Evolutionary conservation across 1,140 invertebrate species (phyloP), one percentile per base, ranked within the genome.

Genomic region (Lepidurus packardi): DNA sequence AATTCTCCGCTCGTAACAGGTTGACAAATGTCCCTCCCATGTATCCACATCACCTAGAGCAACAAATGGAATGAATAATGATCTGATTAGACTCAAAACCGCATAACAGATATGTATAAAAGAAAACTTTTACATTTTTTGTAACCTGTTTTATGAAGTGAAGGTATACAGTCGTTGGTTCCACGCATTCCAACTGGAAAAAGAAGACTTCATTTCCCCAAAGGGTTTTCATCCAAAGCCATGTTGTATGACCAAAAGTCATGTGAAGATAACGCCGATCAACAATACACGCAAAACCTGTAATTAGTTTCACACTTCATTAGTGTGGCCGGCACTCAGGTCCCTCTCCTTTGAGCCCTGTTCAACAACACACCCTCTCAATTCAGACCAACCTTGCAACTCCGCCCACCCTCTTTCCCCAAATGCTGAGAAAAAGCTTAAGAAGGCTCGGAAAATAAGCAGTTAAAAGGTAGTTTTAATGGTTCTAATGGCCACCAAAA

Each of bases 221-320:
- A 34, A 34, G 34, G 34, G 34, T 34, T 34, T 34, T 34, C 34
- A 34, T 34, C 34, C 34, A 34, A 34, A 34, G 34, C 34, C 3
- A 34, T 34, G 34, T 3, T 34, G 3, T 34, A 34, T 34, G 34
- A 34, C 34, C 34, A 34, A 34, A 34, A 34, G 34, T 34, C 34
- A 34, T 34, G 53, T 21, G 6, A 65, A 65, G 53, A n/a, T n/a
- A 65, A 65, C 53, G 34, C 34, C 34, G 53, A 65, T 11, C 53
- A 65, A n/a, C 53, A 65, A 65, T 65, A 65, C 53, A 21, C 53
- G 53, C 53, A 16, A n/a, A 65, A 16, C 53, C 53, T 65, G 53
- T 65, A 65, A 65, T 65, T 65, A 65, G 53, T 65, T 65, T 65
- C 53, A 16, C 53, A 65, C 53, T 65, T 65, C 53, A 65, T 65